These are phyloP conservation scores for Drosophila mayaguana DNA, from an alignment of 2,888 invertebrate species.

Conservation along the genomic window DNA sequence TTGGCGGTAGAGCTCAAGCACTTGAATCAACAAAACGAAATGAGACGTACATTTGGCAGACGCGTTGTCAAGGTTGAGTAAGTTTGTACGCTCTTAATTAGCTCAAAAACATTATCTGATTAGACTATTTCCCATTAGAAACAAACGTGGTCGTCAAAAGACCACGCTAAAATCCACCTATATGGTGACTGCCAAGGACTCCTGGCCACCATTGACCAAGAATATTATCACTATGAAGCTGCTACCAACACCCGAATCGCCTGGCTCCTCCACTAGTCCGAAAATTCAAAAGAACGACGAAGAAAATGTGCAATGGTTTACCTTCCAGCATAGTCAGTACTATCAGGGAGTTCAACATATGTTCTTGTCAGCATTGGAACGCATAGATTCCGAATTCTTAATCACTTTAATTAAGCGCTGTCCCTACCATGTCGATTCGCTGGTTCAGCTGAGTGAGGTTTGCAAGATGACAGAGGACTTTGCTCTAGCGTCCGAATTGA, in stretches of 20 bases:
- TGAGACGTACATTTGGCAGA: conserved; percentile 92
- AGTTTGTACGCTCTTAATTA: conserved; percentile 27
- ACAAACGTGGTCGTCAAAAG: conserved; percentile 87
- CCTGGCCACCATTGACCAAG: conserved; percentile 90
- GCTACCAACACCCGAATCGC: conserved; percentile 83
- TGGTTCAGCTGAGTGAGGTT: conserved; percentile 92
- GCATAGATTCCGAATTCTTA: conserved; percentile 91
- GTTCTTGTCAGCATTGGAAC: conserved; percentile 92
- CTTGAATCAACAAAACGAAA: conserved; percentile 92
- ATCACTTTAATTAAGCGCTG: conserved; percentile 90
- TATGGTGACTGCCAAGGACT: conserved; percentile 89
- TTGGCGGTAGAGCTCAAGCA: conserved; percentile 89
- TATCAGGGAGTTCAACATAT: conserved; percentile 91
- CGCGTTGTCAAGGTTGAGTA: conserved; percentile 90
- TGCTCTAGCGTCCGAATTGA: conserved; percentile 91
- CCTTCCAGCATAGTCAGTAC: conserved; percentile 90
- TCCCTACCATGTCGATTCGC: conserved; percentile 92
- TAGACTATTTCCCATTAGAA: conserved; percentile 83
- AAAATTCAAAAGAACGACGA: conserved; percentile 56
- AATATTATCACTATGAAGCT: conserved; percentile 90
- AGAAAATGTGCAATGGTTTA: conserved; percentile 87
- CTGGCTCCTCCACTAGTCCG: conserved; percentile 47
- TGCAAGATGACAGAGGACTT: conserved; percentile 91
- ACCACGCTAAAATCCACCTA: conserved; percentile 88
- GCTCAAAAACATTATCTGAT: not conserved